Percentiles rank a stretch among this genome's conserved stretches.
Conservation (phyloP, 2,113 vertebrate species). For the Rhea pennata region DNA sequence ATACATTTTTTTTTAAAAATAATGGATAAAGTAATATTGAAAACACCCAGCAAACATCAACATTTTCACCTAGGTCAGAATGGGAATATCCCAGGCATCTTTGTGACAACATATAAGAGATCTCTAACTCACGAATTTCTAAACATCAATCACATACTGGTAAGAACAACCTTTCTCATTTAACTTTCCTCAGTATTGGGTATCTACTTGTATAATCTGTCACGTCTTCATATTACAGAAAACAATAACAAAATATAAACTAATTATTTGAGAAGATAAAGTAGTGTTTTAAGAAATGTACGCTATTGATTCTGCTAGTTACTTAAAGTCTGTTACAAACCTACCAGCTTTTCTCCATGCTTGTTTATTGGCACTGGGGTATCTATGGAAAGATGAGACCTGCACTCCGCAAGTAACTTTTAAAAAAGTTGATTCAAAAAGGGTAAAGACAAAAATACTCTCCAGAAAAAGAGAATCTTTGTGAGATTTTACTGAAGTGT, state of each 20-base stretch:
- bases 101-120: neutral
- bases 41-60: neutral
- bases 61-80: neutral
- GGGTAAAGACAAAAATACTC: neutral
- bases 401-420: neutral
- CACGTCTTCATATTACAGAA: neutral
- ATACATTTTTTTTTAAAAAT: rapidly evolving
- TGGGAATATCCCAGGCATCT: neutral
- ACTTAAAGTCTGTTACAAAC: neutral
- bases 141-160: neutral
- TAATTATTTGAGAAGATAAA: neutral
- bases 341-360: neutral
- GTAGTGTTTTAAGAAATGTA: neutral
- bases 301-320: neutral
- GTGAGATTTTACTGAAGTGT: neutral
- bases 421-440: neutral
- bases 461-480: neutral
- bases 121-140: neutral
- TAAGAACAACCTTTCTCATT: neutral
- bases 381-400: neutral
- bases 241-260: neutral
- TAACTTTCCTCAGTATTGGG: neutral
- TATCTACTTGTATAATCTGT: neutral
- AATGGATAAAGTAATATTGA: neutral
- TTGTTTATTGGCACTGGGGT: neutral